Evolutionary conservation across 2,113 vertebrate species (phyloP), one percentile per base, ranked within the genome.

Genomic region (Bufo gargarizans): DNA sequence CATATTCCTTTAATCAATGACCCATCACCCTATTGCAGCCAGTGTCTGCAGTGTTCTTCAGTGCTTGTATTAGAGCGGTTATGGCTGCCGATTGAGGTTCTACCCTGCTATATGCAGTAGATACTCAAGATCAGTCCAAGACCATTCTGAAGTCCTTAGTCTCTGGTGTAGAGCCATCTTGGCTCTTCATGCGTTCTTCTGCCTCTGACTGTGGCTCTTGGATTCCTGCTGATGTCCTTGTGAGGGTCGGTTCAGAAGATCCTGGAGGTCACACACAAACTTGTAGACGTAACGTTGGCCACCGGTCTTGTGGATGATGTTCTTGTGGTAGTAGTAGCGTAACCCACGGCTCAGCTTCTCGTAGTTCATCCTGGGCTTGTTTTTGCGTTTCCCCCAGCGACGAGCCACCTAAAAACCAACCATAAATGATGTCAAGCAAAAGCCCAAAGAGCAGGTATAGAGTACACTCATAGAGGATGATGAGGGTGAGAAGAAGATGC

Each of bases 321-420:
- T 96, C 90, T 96, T 96, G 93, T 96, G 96, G 92, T 97, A 97
- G 89, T 97, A 97, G 91, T 97, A 97, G 13, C 96, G 94, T 77
- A 97, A 91, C n/a, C 96, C 96, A 0, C 96, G 96, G 89, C 96
- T 97, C 91, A 97, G 80, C 92, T 97, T 97, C 94, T 97, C 96
- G 1, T 97, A 97, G 93, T 96, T 97, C 96, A 97, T 97, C 90
- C 96, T 96, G 2, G 96, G 96, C 83, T 97, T 97, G 93, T 96
- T 96, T 92, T 97, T 97, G 81, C 96, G 95, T 89, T 95, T 95
- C 49, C 96, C 96, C 96, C 96, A 97, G 67, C 96, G 94, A 49
- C 96, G 95, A 3, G 96, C 96, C 85, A 97, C 96, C 96, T 97
- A 91, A 0, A 0, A 45, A 19, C 61, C 47, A 22, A 82, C 0